A percentile compares a stretch with the other conserved stretches of the same genome.
phyloP scores from a whole-genome alignment of 2,888 invertebrate species.

The Dryobotodes eremita region DNA sequence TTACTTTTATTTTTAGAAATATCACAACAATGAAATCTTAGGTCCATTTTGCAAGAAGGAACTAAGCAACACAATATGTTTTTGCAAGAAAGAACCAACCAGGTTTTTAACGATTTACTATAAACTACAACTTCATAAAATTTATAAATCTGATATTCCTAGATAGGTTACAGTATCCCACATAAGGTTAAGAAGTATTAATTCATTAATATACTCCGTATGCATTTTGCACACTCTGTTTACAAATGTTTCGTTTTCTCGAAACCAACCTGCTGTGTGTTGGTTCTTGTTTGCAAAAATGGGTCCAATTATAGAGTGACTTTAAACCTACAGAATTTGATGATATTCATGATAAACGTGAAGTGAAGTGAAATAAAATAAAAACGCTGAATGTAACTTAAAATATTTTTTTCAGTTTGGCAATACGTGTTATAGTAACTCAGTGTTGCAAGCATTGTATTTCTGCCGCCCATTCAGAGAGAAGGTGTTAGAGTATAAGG shows the following conservation, averaged over 20 bases:
- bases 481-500: constrained; percentile 99
- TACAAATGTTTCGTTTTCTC: constrained; percentile 40
- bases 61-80: constrained; percentile 15
- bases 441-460: constrained; percentile 99
- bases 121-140: background rate
- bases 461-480: constrained; percentile 99
- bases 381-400: background rate
- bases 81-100: constrained; percentile 42
- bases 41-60: constrained; percentile 38
- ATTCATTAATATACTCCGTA: constrained; percentile 30
- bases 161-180: constrained; percentile 23
- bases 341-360: background rate
- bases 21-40: constrained; percentile 32
- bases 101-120: constrained; percentile 42
- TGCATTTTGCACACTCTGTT: constrained; percentile 8
- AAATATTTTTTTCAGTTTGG: constrained; percentile 95
- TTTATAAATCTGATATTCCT: constrained; percentile 38
- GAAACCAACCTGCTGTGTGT: constrained; percentile 27
- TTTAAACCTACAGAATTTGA: background rate
- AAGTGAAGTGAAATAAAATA: no score
- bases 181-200: constrained; percentile 15
- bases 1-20: constrained; percentile 10
- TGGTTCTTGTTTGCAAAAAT: constrained; percentile 45
- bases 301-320: constrained; percentile 9
- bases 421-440: constrained; percentile 99